Base-by-base conservation (phyloP, 2,113 vertebrate species). In the Atractosteus spatula region DNA sequence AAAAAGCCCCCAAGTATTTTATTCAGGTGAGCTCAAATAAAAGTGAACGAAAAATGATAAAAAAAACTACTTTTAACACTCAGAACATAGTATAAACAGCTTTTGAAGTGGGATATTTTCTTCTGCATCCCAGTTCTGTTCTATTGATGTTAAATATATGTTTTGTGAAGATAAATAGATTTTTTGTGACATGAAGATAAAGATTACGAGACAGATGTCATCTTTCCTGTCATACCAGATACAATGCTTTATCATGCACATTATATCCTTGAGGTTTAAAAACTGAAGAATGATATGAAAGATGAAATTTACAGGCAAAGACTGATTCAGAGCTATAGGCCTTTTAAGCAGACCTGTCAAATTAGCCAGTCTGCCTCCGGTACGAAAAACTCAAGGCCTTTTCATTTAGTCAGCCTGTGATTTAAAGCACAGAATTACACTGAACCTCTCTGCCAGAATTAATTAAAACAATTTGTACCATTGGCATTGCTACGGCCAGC, bases 251-350 rank as follows among this genome's bases (percentile, higher is more conserved):
- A 8, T 69, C 68, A 65, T 55, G 42, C 71, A 80, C 74, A 74
- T 73, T 66, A 66, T 74, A 71, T 78, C 66, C 74, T 66, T 67
- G 75, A 76, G 76, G 72, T 81, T 68, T 7, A 45, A 16, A 47
- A 66, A 43, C 43, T 13, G 8, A 45, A n/a, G 11, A 55, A 42
- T 54, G 12, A 29, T 29, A 68, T 54, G 45, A 68, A 42, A 70
- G 16, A 0, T 42, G 55, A 57, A 70, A 29, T 54, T 59, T 57
- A 57, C 0, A 14, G 54, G 10, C 55, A 59, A 14, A 41, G 11
- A 29, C 3, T 8, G 3, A 13, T 13, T 59, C 13, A 7, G 12
- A 70, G 68, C 29, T 29, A 43, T 3, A 14, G 54, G 55, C 29
- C 55, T n/a, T 41, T 70, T 14, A 55, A 55, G n/a, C 16, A 54